These are phyloP conservation scores for Hesperophylax magnus DNA, from an alignment of 1,140 invertebrate species.

Conservation along the genomic window DNA sequence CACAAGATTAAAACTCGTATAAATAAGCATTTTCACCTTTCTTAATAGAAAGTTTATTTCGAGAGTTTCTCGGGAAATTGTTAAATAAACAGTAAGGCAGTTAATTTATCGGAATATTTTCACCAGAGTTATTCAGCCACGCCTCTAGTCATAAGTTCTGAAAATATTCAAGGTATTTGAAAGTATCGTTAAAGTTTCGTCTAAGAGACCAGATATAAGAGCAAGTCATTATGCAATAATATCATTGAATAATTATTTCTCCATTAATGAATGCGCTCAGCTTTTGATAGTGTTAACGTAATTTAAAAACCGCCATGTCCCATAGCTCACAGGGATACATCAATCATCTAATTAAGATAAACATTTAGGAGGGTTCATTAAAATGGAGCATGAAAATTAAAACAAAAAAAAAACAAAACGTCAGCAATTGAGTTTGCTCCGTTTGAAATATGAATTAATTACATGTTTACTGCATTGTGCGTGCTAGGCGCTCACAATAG, in stretches of 20 bases:
- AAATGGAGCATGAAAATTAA: slow-evolving; percentile 55
- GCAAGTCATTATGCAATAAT: too few species aligned
- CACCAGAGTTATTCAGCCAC: too few species aligned
- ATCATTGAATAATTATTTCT: too few species aligned
- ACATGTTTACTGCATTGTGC: slow-evolving; percentile 44
- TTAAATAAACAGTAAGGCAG: background rate
- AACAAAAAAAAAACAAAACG: slow-evolving; percentile 52
- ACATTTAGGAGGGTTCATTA: slow-evolving; percentile 50
- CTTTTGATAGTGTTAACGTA: too few species aligned
- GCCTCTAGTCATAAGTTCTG: too few species aligned
- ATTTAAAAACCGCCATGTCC: too few species aligned
- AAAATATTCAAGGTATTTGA: too few species aligned
- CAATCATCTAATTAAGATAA: slow-evolving; percentile 54
- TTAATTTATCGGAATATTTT: too few species aligned
- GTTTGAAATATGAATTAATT: slow-evolving; percentile 54
- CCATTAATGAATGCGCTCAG: too few species aligned
- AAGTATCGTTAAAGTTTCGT: too few species aligned
- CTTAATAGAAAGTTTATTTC: background rate
- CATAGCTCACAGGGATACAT: slow-evolving; percentile 30
- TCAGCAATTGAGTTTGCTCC: slow-evolving; percentile 53
- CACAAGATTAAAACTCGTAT: slow-evolving; percentile 31
- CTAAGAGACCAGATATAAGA: too few species aligned
- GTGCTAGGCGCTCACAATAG: background rate
- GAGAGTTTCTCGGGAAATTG: slow-evolving; percentile 6
- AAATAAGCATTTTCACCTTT: slow-evolving; percentile 38